phyloP scores from a whole-genome alignment of 2,888 invertebrate species.

The Plebejus melissa region DNA sequence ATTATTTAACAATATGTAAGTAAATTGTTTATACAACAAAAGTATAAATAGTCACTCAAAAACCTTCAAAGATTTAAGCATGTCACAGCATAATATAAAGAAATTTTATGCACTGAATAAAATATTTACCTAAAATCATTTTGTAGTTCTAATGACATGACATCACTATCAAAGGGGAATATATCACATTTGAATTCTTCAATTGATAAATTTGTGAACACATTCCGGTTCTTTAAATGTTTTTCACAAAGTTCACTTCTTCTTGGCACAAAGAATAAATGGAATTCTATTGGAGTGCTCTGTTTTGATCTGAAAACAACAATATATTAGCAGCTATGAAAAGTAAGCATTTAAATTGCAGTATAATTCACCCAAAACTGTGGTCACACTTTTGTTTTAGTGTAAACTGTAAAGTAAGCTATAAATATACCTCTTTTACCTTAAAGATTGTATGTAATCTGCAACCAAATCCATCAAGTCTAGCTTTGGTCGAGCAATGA shows the following conservation, averaged over 20 bases:
- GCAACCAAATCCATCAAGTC: conserved; percentile 91
- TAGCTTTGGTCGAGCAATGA: conserved; percentile 90
- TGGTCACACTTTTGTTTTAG: not conserved
- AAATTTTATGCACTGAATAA: not conserved
- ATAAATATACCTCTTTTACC: conserved; percentile 38
- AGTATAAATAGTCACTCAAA: not conserved
- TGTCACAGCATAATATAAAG: not conserved
- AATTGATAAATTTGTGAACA: conserved; percentile 85
- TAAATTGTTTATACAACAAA: too few relatives aligned
- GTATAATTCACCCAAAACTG: too few relatives aligned
- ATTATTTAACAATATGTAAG: too few relatives aligned
- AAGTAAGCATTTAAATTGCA: too few relatives aligned
- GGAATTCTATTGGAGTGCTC: conserved; percentile 82
- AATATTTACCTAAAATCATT: conserved; percentile 83
- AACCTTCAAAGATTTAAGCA: not conserved
- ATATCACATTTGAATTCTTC: conserved; percentile 93
- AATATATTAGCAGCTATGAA: not conserved
- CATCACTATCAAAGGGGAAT: conserved; percentile 94
- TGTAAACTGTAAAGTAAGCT: not conserved
- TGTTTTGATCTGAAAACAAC: conserved; percentile 53
- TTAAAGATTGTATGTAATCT: conserved; percentile 79
- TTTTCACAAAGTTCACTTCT: conserved; percentile 92
- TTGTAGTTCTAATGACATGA: conserved; percentile 94
- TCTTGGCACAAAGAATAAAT: conserved; percentile 93
- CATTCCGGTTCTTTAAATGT: conserved; percentile 89